Evolutionary conservation across 2,113 vertebrate genomes (phyloP).

Genomic region (Hyperoodon ampullatus): DNA sequence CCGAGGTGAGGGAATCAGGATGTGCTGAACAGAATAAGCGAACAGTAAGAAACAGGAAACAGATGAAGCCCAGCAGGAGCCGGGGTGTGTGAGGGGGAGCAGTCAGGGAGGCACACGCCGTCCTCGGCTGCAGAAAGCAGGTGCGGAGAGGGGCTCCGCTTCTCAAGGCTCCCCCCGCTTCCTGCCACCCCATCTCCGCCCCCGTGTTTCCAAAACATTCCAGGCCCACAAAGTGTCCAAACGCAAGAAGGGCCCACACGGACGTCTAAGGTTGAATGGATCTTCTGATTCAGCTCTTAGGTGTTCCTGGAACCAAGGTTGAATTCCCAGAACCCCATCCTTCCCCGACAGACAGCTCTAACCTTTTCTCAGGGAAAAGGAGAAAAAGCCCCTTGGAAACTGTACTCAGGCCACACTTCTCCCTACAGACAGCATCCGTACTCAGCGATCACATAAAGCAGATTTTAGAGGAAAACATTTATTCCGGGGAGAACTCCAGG

Average conservation of each 20-base stretch:
- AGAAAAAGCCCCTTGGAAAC: neutral
- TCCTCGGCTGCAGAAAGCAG: neutral
- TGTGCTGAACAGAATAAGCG: neutral
- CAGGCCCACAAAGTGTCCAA: neutral
- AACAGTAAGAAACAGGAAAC: rapidly evolving
- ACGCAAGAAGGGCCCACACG: neutral
- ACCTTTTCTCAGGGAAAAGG: neutral
- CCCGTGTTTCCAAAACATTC: neutral
- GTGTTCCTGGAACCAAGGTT: neutral
- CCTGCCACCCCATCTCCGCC: neutral
- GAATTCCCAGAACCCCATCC: neutral
- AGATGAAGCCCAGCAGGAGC: no score
- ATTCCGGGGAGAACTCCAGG: no score
- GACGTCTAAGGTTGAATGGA: rapidly evolving
- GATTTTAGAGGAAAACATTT: neutral
- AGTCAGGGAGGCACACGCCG: rapidly evolving
- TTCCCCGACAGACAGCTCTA: neutral
- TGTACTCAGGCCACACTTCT: neutral
- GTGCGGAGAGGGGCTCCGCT: neutral
- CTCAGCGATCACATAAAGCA: rapidly evolving
- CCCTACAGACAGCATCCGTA: neutral
- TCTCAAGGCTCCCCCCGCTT: no score
- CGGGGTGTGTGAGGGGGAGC: rapidly evolving
- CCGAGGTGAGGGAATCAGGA: no score
- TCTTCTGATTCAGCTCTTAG: neutral